Evolutionary conservation across 1,140 invertebrate species (phyloP).

Genomic region (Drosophila biarmipes): DNA sequence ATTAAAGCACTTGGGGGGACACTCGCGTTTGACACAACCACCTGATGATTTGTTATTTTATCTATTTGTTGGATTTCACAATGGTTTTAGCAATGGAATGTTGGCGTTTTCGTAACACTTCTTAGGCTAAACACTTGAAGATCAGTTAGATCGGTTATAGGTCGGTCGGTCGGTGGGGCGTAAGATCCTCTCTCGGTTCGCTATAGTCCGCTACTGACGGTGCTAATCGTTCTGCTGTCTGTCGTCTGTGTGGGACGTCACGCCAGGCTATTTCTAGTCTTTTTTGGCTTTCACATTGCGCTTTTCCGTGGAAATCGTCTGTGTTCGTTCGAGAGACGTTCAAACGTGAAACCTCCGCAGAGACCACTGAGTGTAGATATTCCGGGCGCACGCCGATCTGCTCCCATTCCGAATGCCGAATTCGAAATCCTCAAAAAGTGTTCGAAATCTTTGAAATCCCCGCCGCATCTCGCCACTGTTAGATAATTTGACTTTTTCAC

Average conservation of each 20-base stretch:
- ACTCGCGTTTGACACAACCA: conserved; percentile 27
- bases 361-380: conserved; percentile 80
- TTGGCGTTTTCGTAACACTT: conserved; percentile 41
- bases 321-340: conserved; percentile 68
- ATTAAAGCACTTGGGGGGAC: conserved; percentile 1
- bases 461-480: conserved; percentile 49
- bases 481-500: conserved; percentile 78
- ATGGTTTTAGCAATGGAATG: conserved; percentile 27
- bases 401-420: conserved; percentile 58
- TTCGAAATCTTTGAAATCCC: neutral
- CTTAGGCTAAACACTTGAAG: conserved; percentile 26
- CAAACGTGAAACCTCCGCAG: conserved; percentile 84
- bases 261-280: conserved; percentile 79
- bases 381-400: conserved; percentile 46
- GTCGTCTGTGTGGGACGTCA: conserved; percentile 73
- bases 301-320: conserved; percentile 77
- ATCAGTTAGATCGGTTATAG: conserved; percentile 17
- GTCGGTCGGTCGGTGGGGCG: conserved; percentile 6
- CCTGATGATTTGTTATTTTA: conserved; percentile 10
- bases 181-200: conserved; percentile 57
- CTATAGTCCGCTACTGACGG: conserved; percentile 59
- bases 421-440: conserved; percentile 24
- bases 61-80: neutral
- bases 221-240: conserved; percentile 61
- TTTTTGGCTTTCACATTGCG: conserved; percentile 82